Evolutionary conservation across 2,113 vertebrate genomes (phyloP), one percentile per base, ranked within the genome.

Genomic region (Pituophis catenifer): DNA sequence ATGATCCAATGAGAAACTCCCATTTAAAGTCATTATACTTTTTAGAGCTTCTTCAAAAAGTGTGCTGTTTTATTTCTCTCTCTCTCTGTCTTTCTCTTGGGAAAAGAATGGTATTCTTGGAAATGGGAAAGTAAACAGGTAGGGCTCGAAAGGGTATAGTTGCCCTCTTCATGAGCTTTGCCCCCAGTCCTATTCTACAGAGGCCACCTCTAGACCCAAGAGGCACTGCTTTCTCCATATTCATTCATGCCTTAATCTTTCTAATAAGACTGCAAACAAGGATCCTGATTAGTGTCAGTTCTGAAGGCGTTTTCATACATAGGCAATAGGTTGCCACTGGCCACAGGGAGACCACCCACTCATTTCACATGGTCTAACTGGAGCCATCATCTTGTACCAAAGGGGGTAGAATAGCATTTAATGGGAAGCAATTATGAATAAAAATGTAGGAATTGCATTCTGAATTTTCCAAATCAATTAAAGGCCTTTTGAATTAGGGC

Each of bases 21-120:
- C 94, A 96, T 96, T 97, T 93, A 93, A 92, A 94, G 94, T 93
- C 97, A 96, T 97, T 96, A 96, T 94, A 95, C 91, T 53, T 55
- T 88, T 53, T 92, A 91, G 33, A 90, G 92, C 53, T 44, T 33
- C 89, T 93, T 53, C 50, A 93, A 95, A 95, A 59, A 95, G 94
- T 95, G 23, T 33, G 4, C 26, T 92, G 92, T 55, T 92, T 90
- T 59, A 38, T 52, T 86, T 33, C 53, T 54, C 95, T 93, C 95
- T 96, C 92, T 95, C 50, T 90, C 92, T 52, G 26, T 91, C 93
- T 9, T 95, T 88, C 88, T 44, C 33, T 94, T 94, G 58, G 81
- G 19, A 52, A 85, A 48, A 85, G 50, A 33, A 57, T 70, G 70
- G 85, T 93, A 92, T 89, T 57, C 54, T 75, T 62, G 90, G 94